Conservation (phyloP, 2,797 vertebrate species). For the Hyperoplus immaculatus region DNA sequence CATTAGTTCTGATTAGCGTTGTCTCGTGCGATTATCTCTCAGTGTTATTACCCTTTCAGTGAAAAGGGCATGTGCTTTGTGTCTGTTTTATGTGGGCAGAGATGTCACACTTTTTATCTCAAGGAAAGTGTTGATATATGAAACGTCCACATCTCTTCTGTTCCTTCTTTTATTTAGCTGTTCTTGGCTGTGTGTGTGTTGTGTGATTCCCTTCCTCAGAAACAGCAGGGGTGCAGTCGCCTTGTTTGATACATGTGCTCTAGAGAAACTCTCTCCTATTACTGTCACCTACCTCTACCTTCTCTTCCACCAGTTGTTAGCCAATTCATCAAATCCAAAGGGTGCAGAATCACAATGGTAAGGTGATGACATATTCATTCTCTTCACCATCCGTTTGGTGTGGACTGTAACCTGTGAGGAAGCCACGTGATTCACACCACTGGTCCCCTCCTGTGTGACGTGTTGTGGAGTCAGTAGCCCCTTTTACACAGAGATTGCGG, state of each 20-base stretch:
- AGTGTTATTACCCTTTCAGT: not conserved
- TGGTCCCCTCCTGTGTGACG: slow-evolving; percentile 18
- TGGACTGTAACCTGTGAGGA: slow-evolving; percentile 29
- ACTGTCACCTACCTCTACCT: not conserved
- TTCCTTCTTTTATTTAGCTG: not conserved
- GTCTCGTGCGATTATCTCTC: not conserved
- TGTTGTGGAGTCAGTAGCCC: not conserved
- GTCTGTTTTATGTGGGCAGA: not conserved
- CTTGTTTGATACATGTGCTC: not conserved
- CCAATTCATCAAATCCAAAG: not conserved
- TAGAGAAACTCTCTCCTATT: not conserved
- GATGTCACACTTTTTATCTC: not conserved
- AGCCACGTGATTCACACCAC: slow-evolving; percentile 27
- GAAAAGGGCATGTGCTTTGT: not conserved
- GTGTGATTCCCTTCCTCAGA: slow-evolving; percentile 26
- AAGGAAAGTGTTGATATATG: not conserved
- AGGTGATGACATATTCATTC: slow-evolving; percentile 17
- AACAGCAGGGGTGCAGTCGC: slow-evolving; percentile 52
- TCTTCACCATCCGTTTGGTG: slow-evolving; percentile 11
- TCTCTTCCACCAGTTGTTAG: not conserved
- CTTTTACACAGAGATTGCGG: too few relatives aligned
- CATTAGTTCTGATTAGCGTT: not conserved
- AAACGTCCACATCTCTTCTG: not conserved
- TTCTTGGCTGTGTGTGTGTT: not conserved
- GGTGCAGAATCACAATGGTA: not conserved